Percentiles rank a stretch among this genome's conserved stretches.
Conservation (phyloP, 2,888 invertebrate genomes). For the Danaus chrysippus region DNA sequence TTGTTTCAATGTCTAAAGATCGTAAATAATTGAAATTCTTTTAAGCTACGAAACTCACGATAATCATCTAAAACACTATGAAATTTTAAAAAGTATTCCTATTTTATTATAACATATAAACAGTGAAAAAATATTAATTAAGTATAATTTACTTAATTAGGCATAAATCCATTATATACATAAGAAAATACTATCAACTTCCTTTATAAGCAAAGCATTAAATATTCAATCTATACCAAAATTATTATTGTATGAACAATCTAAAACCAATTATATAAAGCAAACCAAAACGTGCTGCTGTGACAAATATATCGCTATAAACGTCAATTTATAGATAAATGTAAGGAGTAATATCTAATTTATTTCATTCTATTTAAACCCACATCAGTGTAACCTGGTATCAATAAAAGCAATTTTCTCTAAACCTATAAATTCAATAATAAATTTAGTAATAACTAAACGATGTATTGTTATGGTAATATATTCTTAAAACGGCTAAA, state of each 20-base stretch:
- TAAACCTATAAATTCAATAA: not conserved
- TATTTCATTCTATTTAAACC: constrained; percentile 17
- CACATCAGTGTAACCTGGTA: constrained; percentile 12
- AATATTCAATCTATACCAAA: not conserved
- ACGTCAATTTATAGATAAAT: constrained; percentile 14
- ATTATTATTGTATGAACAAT: constrained; percentile 1
- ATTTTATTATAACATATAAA: not conserved
- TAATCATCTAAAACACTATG: no score
- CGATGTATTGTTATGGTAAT: no score
- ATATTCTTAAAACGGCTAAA: no score
- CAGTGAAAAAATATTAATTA: not conserved
- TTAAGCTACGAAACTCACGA: no score
- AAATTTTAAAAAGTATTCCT: not conserved
- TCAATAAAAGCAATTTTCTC: constrained; percentile 9
- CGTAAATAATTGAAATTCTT: no score
- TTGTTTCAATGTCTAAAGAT: no score
- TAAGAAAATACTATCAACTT: not conserved
- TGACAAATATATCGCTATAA: constrained; percentile 13
- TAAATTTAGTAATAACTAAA: no score
- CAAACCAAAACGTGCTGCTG: not conserved
- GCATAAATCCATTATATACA: no score
- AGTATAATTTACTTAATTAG: no score
- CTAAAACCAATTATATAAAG: not conserved
- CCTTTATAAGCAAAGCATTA: not conserved
- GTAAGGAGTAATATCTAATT: constrained; percentile 17